phyloP scores from a whole-genome alignment of 2,113 vertebrate genomes.

The Zosterops lateralis region DNA sequence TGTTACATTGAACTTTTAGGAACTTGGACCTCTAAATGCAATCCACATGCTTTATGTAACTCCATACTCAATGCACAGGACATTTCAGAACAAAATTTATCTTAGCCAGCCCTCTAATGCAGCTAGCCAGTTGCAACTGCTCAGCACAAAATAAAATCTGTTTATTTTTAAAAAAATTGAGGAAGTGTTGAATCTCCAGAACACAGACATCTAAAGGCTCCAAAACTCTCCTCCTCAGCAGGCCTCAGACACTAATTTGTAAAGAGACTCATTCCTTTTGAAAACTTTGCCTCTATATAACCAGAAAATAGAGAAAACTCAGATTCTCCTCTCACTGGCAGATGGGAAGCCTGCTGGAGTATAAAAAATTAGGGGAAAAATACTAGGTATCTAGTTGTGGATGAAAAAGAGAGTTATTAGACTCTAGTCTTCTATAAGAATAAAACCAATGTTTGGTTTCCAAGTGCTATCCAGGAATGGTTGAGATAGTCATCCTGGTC shows the following conservation, averaged over 20 bases:
- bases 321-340: not conserved
- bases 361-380: not conserved
- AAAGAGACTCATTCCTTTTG: not conserved
- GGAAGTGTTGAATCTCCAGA: not conserved
- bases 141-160: not conserved
- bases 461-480: not conserved
- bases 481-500: not conserved
- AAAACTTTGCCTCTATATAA: not conserved
- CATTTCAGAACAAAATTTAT: not conserved
- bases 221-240: not conserved
- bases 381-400: not conserved
- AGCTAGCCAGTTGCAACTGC: not conserved
- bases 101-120: not conserved
- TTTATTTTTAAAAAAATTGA: not conserved
- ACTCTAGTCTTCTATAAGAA: not conserved
- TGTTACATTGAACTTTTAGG: not conserved
- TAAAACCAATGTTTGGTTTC: not conserved
- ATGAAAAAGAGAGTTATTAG: not conserved
- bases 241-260: not conserved
- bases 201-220: not conserved
- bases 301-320: not conserved
- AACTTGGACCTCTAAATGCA: not conserved
- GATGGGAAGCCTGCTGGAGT: not conserved
- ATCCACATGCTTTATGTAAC: not conserved
- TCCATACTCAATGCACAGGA: not conserved